Evolutionary conservation across 2,113 vertebrate genomes (phyloP).

Genomic region (Anarhynchus alexandrinus): DNA sequence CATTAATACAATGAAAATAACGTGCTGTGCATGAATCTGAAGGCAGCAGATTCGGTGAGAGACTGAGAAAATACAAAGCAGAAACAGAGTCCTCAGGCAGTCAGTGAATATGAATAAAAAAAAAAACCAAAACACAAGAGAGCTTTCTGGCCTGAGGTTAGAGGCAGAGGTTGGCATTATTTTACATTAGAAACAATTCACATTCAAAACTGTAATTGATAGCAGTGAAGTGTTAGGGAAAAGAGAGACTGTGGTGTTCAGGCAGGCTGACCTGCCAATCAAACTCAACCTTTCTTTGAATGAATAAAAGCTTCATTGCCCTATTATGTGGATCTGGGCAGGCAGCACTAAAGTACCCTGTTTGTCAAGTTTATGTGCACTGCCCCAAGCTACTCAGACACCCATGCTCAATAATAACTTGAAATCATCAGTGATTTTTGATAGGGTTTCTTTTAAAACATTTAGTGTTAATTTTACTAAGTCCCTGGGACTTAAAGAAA

Average conservation of each 20-base stretch:
- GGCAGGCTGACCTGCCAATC: constrained; percentile 83
- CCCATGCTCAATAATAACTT: constrained; percentile 72
- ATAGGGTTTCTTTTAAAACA: constrained; percentile 64
- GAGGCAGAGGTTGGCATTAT: constrained; percentile 83
- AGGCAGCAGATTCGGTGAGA: constrained; percentile 55
- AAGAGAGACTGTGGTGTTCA: constrained; percentile 69
- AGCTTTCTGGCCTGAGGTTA: constrained; percentile 76
- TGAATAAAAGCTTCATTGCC: constrained; percentile 82
- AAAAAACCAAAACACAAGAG: constrained; percentile 55
- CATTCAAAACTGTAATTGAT: constrained; percentile 90
- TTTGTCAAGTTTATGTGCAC: constrained; percentile 81
- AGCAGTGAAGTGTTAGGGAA: constrained; percentile 79
- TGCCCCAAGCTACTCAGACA: constrained; percentile 76
- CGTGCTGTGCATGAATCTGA: constrained; percentile 38
- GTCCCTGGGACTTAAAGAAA: constrained; percentile 34
- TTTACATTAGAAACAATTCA: constrained; percentile 88
- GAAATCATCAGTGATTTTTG: constrained; percentile 70
- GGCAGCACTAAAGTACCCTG: constrained; percentile 78
- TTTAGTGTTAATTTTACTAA: constrained; percentile 68
- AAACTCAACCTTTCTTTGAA: constrained; percentile 80
- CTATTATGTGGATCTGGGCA: constrained; percentile 79
- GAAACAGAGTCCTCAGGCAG: constrained; percentile 57
- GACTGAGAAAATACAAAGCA: constrained; percentile 55
- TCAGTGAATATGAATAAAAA: constrained; percentile 35
- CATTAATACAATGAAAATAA: constrained; percentile 67